Evolutionary conservation across 2,113 vertebrate species (phyloP).

Genomic region (Salvelinus namaycush): DNA sequence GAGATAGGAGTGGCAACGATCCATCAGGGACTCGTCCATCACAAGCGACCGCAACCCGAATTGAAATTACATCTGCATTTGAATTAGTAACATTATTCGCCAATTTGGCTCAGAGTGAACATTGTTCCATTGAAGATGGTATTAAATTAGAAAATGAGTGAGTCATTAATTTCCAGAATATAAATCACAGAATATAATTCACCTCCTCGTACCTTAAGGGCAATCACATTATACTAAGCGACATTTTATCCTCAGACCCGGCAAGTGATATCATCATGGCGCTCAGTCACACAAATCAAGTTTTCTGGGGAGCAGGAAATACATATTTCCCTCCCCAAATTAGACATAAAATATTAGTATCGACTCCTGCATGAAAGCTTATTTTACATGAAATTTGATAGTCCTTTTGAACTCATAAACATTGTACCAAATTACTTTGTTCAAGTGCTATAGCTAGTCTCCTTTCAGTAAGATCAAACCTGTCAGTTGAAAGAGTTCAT

Average conservation of each 20-base stretch:
- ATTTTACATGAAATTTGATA: constrained; percentile 88
- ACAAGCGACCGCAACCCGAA: constrained; percentile 87
- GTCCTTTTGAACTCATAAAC: constrained; percentile 82
- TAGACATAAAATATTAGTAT: constrained; percentile 84
- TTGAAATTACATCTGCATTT: constrained; percentile 99
- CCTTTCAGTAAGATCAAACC: constrained; percentile 37
- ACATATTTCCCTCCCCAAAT: constrained; percentile 78
- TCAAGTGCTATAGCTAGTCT: constrained; percentile 50
- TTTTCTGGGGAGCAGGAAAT: constrained; percentile 86
- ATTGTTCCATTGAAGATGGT: constrained; percentile 99
- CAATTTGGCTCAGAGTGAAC: constrained; percentile 99
- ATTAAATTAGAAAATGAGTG: constrained; percentile 99
- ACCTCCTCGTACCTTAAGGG: constrained; percentile 99
- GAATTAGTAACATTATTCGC: constrained; percentile 99
- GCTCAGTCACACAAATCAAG: constrained; percentile 95
- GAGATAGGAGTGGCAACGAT: constrained; percentile 94
- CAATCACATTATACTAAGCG: constrained; percentile 99
- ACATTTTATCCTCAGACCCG: constrained; percentile 98
- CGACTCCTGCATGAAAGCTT: constrained; percentile 82
- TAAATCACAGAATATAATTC: constrained; percentile 99
- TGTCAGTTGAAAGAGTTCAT: constrained; percentile 22
- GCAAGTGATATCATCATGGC: constrained; percentile 89
- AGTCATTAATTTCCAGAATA: constrained; percentile 99
- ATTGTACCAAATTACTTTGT: constrained; percentile 71
- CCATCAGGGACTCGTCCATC: constrained; percentile 99